Evolutionary conservation across 1,140 invertebrate genomes (phyloP), one percentile per base, ranked within the genome.

Genomic region (Oreohelix idahoensis): DNA sequence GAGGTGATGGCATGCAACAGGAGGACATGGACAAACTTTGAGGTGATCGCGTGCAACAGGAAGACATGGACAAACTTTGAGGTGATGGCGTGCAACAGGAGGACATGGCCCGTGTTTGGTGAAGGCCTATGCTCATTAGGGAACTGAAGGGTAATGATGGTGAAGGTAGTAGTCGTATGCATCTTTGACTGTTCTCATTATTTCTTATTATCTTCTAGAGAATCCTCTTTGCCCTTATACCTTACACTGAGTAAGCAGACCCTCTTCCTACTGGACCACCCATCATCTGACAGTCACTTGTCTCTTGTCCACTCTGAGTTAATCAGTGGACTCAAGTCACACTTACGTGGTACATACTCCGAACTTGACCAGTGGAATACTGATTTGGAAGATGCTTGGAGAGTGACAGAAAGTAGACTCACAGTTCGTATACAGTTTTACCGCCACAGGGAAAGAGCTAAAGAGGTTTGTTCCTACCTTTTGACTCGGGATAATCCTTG

Each of bases 221-320:
- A 81, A 15, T 81, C 79, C 10, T 71, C 66, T 26, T 29, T 81
- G 8, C 79, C 79, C 49, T 35, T 51, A 10, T 81, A 32, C 51
- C 69, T 81, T 8, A 71, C 39, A 49, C 73, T 51, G 74, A 75
- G 83, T 76, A 87, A 87, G 75, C 86, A 87, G 79, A 81, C 83
- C 0, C 39, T 87, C 17, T 83, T 86, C 66, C 66, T 79, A 0
- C 39, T 87, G 69, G 86, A 87, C 53, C 73, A 63, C 36, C 74
- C 75, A 71, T 36, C 53, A 5, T 32, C 39, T 1, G 70, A 73
- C 53, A 74, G 36, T 29, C 79, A 70, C 26, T 42, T 74, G 23
- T 79, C 76, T n/a, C 1, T 49, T 39, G 51, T 49, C n/a, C 69
- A 63, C 35, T 32, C 75, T 38, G 36, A 70, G 26, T 63, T 78